Evolutionary conservation across 2,113 vertebrate genomes (phyloP), one percentile per base, ranked within the genome.

Genomic region (Steatornis caripensis): DNA sequence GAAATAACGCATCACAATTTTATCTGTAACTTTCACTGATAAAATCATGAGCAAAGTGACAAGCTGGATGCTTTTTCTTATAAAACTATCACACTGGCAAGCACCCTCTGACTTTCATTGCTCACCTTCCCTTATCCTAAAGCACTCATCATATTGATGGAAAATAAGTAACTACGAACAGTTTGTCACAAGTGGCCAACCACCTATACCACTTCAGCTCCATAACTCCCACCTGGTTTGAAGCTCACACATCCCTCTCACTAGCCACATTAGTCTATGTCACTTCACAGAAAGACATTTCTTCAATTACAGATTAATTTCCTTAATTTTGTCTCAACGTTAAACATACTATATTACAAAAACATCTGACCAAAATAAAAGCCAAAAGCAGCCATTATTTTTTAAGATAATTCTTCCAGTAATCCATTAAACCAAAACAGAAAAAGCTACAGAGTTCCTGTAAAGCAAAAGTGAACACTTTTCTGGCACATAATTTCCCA

Each of bases 141-240:
- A 83, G 34, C 9, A n/a, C 13, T 51, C n/a, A 9, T 5, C n/a
- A n/a, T n/a, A 22, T 1, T 30, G 39, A 55, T n/a, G 65, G 60
- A 36, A 74, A 93, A 84, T 17, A 84, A 79, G 6, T 5, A 36
- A 32, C 21, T 23, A 21, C 2, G 4, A 69, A 19, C 22, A 76
- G 27, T 32, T 68, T 12, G 72, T 24, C 74, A 19, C 5, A 72
- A 57, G 37, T 43, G 54, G 39, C 64, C 76, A 64, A 32, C 7
- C 55, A 55, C 8, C 16, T 53, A 3, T 4, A 9, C 24, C 23
- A 26, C 51, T 61, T 24, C 89, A 75, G 30, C 32, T 62, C 12
- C 26, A 36, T n/a, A 43, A 2, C 0, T 27, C 27, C 5, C 0
- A 3, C 14, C 32, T 48, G 26, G 6, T 15, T 34, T 22, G 29